Evolutionary conservation across 2,113 vertebrate genomes (phyloP).

Genomic region (Epinephelus lanceolatus): DNA sequence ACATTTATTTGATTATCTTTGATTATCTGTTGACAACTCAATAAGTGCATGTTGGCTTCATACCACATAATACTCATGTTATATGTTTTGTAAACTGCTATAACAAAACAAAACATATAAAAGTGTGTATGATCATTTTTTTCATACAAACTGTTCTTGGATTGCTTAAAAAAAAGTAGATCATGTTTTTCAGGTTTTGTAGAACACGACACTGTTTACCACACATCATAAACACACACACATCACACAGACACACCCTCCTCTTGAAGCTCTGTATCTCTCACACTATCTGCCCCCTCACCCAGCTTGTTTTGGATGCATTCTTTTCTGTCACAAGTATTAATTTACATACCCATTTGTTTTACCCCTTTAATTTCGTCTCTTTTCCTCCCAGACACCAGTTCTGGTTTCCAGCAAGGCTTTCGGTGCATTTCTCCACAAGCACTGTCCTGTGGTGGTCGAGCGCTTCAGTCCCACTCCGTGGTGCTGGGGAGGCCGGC

Average conservation of each 20-base stretch:
- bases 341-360: fast-evolving
- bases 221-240: not conserved
- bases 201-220: not conserved
- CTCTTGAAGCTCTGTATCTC: not conserved
- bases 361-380: not conserved
- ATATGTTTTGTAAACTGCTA: not conserved
- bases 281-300: too few relatives aligned
- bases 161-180: not conserved
- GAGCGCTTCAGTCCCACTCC: conserved; percentile 84
- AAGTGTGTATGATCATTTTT: too few relatives aligned
- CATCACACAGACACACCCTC: not conserved
- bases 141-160: too few relatives aligned
- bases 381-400: conserved; percentile 70
- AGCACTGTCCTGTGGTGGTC: conserved; percentile 80
- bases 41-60: not conserved
- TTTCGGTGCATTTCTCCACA: conserved; percentile 78
- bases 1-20: not conserved
- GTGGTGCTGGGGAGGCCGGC: conserved; percentile 86
- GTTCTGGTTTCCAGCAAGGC: conserved; percentile 75
- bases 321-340: not conserved
- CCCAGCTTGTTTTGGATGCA: not conserved
- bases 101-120: too few relatives aligned
- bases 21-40: not conserved
- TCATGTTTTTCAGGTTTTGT: not conserved
- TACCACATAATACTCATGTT: not conserved